These are phyloP conservation scores for Xyrichtys novacula DNA, from an alignment of 2,797 vertebrate genomes.

Conservation along the genomic window DNA sequence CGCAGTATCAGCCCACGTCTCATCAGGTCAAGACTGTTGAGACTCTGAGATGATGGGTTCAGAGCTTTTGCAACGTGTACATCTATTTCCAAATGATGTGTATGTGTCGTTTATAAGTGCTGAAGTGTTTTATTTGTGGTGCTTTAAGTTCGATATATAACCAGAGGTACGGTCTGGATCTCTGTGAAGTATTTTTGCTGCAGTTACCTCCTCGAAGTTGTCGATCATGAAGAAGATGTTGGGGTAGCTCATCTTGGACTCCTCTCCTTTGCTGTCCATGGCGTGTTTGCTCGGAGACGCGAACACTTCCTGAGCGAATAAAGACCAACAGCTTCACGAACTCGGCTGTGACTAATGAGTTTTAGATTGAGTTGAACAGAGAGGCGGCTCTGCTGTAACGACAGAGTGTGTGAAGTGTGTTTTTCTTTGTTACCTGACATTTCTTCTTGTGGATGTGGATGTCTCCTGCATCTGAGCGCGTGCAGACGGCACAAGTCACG, in stretches of 20 bases:
- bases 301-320: slow-evolving; percentile 91
- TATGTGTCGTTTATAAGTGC: no score
- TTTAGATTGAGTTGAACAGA: neutral
- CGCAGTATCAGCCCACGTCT: no score
- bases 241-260: slow-evolving; percentile 99
- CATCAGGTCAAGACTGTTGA: no score
- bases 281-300: slow-evolving; percentile 97
- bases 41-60: no score
- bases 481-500: slow-evolving; percentile 98
- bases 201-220: slow-evolving; percentile 96
- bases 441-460: slow-evolving; percentile 99
- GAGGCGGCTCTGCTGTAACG: neutral
- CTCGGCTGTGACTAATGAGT: neutral
- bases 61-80: no score
- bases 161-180: no score
- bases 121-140: no score
- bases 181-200: no score
- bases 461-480: slow-evolving; percentile 94
- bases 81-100: no score
- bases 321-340: neutral
- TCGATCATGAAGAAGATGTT: slow-evolving; percentile 99
- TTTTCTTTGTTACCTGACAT: slow-evolving; percentile 93
- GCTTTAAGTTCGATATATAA: no score
- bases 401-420: neutral
- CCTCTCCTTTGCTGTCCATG: slow-evolving; percentile 99